phyloP scores from a whole-genome alignment of 30 jellyfish, hydroid and myxozoan species.

The Sanderia malayensis region DNA sequence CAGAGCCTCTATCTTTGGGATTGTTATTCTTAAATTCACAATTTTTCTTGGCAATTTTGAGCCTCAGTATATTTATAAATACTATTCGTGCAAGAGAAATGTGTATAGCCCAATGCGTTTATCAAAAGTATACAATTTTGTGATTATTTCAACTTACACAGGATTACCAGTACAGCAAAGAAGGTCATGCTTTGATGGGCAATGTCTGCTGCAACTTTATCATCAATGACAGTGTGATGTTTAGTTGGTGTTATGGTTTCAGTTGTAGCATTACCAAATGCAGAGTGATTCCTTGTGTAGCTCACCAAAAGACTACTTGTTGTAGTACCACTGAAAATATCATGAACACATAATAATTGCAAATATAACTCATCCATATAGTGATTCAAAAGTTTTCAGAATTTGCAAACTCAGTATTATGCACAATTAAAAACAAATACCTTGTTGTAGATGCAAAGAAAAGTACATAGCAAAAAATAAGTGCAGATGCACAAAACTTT shows the following conservation, averaged over 20 bases:
- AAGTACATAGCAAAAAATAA: slow-evolving; percentile 21
- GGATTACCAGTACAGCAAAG: slow-evolving; percentile 72
- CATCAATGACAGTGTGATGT: slow-evolving; percentile 60
- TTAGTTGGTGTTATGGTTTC: slow-evolving; percentile 39
- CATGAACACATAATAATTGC: too few relatives aligned
- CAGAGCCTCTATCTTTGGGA: too few relatives aligned
- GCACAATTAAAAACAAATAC: too few relatives aligned
- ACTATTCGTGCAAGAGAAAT: too few relatives aligned
- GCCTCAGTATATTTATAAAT: too few relatives aligned
- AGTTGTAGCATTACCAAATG: neutral
- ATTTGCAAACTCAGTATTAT: too few relatives aligned
- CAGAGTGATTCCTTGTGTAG: slow-evolving; percentile 7
- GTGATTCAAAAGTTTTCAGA: too few relatives aligned
- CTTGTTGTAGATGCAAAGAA: slow-evolving; percentile 32
- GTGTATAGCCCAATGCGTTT: too few relatives aligned
- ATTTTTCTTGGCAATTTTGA: too few relatives aligned
- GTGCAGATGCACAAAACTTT: slow-evolving; percentile 13
- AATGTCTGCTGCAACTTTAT: slow-evolving; percentile 63
- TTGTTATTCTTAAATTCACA: too few relatives aligned
- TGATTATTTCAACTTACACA: slow-evolving; percentile 78
- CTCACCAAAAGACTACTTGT: slow-evolving; percentile 3
- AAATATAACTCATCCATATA: too few relatives aligned
- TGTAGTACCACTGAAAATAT: slow-evolving; percentile 16
- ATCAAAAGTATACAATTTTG: too few relatives aligned
- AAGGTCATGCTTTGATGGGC: slow-evolving; percentile 79